These are phyloP conservation scores for Mionectes olivaceus DNA, from an alignment of 2,797 vertebrate species.

Conservation along the genomic window DNA sequence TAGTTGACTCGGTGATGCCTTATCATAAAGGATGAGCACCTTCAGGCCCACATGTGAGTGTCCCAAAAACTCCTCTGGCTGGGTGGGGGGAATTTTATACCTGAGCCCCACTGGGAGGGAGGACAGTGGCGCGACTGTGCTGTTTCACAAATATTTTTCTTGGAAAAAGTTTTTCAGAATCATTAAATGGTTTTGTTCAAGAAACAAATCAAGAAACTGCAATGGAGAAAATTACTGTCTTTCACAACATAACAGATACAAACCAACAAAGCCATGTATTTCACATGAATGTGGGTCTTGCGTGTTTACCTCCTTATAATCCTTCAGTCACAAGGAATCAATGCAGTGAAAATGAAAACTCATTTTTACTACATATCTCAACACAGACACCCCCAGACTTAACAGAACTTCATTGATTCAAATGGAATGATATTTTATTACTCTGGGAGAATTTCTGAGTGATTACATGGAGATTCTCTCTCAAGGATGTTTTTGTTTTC, in stretches of 20 bases:
- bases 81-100: not conserved
- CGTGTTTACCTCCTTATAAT: not conserved
- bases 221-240: not conserved
- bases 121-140: not conserved
- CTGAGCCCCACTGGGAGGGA: accelerated
- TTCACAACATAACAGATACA: not conserved
- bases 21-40: not conserved
- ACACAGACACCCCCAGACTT: not conserved
- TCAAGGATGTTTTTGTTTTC: not conserved
- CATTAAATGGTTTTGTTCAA: not conserved
- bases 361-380: not conserved
- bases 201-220: not conserved
- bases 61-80: not conserved
- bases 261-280: accelerated
- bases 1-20: not conserved
- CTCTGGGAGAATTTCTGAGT: not conserved
- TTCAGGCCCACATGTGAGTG: not conserved
- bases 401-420: not conserved
- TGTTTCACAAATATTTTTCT: not conserved
- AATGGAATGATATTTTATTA: not conserved
- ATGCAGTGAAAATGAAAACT: not conserved
- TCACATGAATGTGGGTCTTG: not conserved
- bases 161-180: not conserved
- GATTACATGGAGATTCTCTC: not conserved
- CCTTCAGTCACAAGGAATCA: not conserved